Conservation (phyloP, 2,797 vertebrate genomes). For the Uromys caudimaculatus region DNA sequence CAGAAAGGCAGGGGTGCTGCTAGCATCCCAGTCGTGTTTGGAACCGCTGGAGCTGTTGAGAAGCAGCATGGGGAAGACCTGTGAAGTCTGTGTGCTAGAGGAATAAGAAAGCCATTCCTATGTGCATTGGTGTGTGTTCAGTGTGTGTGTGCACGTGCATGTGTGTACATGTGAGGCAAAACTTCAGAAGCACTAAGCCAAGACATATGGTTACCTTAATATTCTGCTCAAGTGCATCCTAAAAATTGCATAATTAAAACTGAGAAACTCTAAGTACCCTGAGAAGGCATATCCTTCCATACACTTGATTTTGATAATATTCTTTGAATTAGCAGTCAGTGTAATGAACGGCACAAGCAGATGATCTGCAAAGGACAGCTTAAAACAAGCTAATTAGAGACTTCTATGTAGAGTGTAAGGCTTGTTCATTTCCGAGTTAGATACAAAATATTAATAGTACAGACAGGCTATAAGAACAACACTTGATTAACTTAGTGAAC, state of each 20-base stretch:
- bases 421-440: slow-evolving; percentile 14
- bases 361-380: background rate
- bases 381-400: slow-evolving; percentile 27
- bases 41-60: background rate
- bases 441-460: slow-evolving; percentile 28
- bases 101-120: background rate
- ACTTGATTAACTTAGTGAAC: background rate
- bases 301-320: background rate
- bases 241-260: background rate
- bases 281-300: slow-evolving; percentile 31
- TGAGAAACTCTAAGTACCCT: background rate
- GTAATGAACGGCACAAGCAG: background rate
- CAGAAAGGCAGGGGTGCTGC: background rate
- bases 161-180: background rate
- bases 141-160: background rate
- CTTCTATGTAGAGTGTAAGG: background rate
- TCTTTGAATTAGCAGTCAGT: slow-evolving; percentile 10
- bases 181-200: background rate
- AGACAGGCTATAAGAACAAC: slow-evolving; percentile 15
- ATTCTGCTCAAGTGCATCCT: slow-evolving; percentile 17
- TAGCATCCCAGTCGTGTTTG: background rate
- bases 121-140: background rate
- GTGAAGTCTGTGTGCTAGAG: background rate
- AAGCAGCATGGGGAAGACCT: background rate
- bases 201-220: background rate